Evolutionary conservation across 2,113 vertebrate species (phyloP), one percentile per base, ranked within the genome.

Genomic region (Erpornis zantholeuca): DNA sequence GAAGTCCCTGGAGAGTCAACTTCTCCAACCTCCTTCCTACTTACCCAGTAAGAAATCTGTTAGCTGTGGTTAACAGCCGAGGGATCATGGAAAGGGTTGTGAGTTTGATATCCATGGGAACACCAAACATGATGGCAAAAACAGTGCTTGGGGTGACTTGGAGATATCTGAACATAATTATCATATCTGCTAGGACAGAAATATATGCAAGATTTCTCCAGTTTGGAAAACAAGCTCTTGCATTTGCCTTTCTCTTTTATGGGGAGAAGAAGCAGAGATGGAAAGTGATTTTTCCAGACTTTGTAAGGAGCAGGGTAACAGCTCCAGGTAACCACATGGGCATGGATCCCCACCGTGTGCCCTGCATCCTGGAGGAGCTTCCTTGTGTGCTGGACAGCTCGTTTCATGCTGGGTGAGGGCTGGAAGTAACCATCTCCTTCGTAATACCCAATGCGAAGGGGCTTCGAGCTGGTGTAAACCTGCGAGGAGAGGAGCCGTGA

Each of bases 331-430:
- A 21, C 7, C 45, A 44, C 18, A 56, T n/a, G n/a, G 36, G 28
- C 52, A 54, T 19, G 57, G 89, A 35, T 81, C 69, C 95, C 16
- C 97, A 99, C 99, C 10, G 86, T 99, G 85, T 99, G 99, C 1
- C 99, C 99, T n/a, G 98, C 99, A 29, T 97, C 94, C 96, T 99
- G 98, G 15, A 99, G 97, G 64, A 98, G 97, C 64, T 95, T 93
- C 91, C 98, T 99, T 27, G 98, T 98, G 96, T 99, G 98, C 94
- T 98, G 89, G 52, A 99, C 8, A 3, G 96, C 98, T 42, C 98
- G 92, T 68, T n/a, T 96, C 99, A 99, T 99, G 97, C 98, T 98
- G 3, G 98, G 98, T 11, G 96, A 97, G 3, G 98, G 96, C 83
- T 97, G 95, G 42, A 95, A 94, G 73, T 96, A 98, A 28, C 97